Conservation (phyloP, 2,888 invertebrate species). For the Catocala sponsa region DNA sequence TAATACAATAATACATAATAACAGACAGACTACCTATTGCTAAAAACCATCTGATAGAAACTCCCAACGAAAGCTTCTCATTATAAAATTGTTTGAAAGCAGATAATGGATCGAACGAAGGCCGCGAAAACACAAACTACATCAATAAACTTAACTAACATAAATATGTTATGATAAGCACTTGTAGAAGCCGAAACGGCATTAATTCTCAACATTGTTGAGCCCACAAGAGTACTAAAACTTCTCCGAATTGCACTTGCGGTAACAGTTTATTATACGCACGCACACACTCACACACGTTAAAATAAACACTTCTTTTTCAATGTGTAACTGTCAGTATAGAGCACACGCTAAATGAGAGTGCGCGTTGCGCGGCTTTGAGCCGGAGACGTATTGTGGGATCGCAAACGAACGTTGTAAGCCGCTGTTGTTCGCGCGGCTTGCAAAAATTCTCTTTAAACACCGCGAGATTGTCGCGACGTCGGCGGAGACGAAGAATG, state of each 20-base stretch:
- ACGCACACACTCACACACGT: slow-evolving; percentile 6
- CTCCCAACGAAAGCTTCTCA: too few relatives aligned
- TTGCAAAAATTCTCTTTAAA: slow-evolving; percentile 34
- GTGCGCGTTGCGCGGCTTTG: slow-evolving; percentile 26
- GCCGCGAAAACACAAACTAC: not conserved
- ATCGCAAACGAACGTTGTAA: slow-evolving; percentile 33
- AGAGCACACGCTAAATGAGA: slow-evolving; percentile 23
- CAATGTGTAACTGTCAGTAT: slow-evolving; percentile 5
- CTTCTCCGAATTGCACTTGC: slow-evolving; percentile 12
- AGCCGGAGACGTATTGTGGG: slow-evolving; percentile 28
- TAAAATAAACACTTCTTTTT: slow-evolving; percentile 9
- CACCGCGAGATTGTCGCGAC: slow-evolving; percentile 29
- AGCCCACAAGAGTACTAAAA: slow-evolving; percentile 15
- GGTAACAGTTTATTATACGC: slow-evolving; percentile 2
- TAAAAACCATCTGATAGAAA: too few relatives aligned
- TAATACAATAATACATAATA: too few relatives aligned
- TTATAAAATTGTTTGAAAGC: too few relatives aligned
- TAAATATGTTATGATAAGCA: not conserved
- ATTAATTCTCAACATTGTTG: slow-evolving; percentile 10
- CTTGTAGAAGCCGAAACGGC: slow-evolving; percentile 2
- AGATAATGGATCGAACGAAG: too few relatives aligned
- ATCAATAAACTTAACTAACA: not conserved
- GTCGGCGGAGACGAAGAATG: slow-evolving; percentile 4
- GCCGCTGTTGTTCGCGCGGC: slow-evolving; percentile 35
- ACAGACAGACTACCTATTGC: too few relatives aligned